Evolutionary conservation across 2,888 invertebrate species (phyloP).

Genomic region (Argyra leucocephala): DNA sequence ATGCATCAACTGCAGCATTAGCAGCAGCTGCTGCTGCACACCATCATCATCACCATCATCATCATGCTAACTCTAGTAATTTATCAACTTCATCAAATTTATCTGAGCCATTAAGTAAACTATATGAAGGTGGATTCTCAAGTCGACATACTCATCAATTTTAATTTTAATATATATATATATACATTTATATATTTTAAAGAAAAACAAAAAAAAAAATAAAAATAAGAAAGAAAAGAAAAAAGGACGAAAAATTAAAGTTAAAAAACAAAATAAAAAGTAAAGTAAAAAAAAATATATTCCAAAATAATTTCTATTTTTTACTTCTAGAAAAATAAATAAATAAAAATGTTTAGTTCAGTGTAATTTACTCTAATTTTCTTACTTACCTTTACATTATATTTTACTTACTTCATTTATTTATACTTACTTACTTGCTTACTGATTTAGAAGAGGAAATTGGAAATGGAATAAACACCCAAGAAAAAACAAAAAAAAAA

Average conservation of each 20-base stretch:
- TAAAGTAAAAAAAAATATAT: no score
- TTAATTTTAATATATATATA: conserved; percentile 27
- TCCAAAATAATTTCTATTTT: neutral
- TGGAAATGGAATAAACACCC: no score
- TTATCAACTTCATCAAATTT: conserved; percentile 35
- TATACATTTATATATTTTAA: neutral
- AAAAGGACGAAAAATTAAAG: neutral
- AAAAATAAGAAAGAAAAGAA: neutral
- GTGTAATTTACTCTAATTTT: neutral
- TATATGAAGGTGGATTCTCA: conserved; percentile 77
- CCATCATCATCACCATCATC: neutral
- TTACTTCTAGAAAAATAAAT: no score
- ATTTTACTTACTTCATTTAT: no score
- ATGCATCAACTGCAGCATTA: conserved; percentile 5
- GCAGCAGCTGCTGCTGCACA: conserved; percentile 12
- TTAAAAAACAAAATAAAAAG: neutral
- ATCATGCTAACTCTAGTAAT: conserved; percentile 27
- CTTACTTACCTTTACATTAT: neutral
- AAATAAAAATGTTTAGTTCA: neutral
- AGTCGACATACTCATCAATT: conserved; percentile 46
- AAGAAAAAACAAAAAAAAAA: no score
- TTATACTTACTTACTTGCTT: no score
- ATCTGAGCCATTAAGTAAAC: conserved; percentile 71
- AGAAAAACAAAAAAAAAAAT: neutral
- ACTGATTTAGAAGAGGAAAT: no score